phyloP scores from a whole-genome alignment of 2,797 vertebrate genomes.

The Microctenopoma lineatum region DNA sequence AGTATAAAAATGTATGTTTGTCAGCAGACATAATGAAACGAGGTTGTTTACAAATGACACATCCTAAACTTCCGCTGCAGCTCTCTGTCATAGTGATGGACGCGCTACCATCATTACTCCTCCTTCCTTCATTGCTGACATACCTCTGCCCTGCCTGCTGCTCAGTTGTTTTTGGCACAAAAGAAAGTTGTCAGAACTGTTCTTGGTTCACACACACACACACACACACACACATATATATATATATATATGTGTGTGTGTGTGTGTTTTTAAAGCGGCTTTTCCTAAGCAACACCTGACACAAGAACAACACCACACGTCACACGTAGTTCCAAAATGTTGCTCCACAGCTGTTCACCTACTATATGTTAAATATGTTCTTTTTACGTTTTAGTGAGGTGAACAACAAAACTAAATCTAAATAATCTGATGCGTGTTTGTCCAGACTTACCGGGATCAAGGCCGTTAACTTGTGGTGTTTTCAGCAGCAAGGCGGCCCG shows the following conservation, averaged over 20 bases:
- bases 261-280: conserved; percentile 20
- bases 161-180: conserved; percentile 46
- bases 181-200: conserved; percentile 42
- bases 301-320: background rate
- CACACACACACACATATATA: too few species aligned
- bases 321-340: conserved; percentile 1
- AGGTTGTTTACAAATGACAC: conserved; percentile 1
- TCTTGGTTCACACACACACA: background rate
- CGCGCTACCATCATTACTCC: conserved; percentile 29
- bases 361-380: conserved; percentile 12
- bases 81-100: conserved; percentile 51
- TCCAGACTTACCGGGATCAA: conserved; percentile 72
- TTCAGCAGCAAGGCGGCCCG: conserved; percentile 11
- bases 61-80: background rate
- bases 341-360: conserved; percentile 3
- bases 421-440: background rate
- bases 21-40: background rate
- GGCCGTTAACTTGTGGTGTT: conserved; percentile 51
- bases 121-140: conserved; percentile 67
- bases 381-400: conserved; percentile 8
- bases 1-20: too few species aligned
- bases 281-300: conserved; percentile 24
- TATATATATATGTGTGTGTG: background rate
- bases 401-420: background rate
- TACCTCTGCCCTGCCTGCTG: conserved; percentile 67